Conservation (phyloP, 2,797 vertebrate species). For the Acipenser ruthenus region DNA sequence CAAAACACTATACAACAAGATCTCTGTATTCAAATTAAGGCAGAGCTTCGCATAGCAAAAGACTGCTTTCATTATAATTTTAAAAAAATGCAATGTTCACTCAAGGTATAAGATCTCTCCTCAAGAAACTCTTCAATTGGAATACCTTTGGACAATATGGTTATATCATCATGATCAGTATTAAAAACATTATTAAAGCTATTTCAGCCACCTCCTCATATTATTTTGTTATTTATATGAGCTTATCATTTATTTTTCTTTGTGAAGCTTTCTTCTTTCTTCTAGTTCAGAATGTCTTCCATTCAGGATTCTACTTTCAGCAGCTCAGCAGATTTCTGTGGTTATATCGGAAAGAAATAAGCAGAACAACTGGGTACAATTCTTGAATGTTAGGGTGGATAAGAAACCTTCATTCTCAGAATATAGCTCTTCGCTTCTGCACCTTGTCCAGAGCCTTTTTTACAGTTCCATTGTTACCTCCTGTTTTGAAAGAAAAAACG, state of each 20-base stretch:
- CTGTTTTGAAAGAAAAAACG: conserved; percentile 9
- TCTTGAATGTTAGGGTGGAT: neutral
- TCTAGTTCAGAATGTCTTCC: neutral
- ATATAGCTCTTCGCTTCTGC: conserved; percentile 9
- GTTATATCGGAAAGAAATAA: neutral
- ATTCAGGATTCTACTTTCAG: neutral
- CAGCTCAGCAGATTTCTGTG: neutral
- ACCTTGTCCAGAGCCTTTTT: neutral
- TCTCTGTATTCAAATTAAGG: too few species aligned
- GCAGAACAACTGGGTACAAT: neutral
- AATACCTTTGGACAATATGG: too few species aligned
- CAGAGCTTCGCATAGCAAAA: too few species aligned
- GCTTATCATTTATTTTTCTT: neutral
- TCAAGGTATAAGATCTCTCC: too few species aligned
- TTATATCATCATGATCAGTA: too few species aligned
- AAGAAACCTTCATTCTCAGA: conserved; percentile 4
- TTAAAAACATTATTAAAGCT: too few species aligned
- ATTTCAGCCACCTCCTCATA: too few species aligned
- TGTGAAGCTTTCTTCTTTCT: neutral
- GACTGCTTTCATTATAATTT: too few species aligned
- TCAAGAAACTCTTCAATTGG: too few species aligned
- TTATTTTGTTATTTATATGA: too few species aligned
- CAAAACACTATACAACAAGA: too few species aligned
- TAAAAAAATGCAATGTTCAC: too few species aligned
- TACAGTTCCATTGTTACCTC: conserved; percentile 1